These are phyloP conservation scores for Anguilla pacifica DNA, from an alignment of 2,797 vertebrate species.

Conservation along the genomic window DNA sequence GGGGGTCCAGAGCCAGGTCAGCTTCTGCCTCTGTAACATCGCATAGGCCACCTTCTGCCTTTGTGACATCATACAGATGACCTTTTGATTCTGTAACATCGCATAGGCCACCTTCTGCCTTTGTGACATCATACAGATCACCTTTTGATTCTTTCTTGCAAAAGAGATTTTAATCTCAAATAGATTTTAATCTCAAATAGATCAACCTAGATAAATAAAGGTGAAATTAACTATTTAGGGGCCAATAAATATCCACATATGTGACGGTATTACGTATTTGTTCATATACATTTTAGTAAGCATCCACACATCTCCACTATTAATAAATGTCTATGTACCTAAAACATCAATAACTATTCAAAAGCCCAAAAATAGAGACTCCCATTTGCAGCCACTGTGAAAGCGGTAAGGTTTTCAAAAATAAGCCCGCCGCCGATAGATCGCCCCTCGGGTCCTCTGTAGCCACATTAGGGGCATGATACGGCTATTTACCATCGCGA, in stretches of 20 bases:
- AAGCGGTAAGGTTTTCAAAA: neutral
- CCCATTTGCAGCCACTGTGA: neutral
- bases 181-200: too few relatives aligned
- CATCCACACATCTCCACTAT: neutral
- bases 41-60: neutral
- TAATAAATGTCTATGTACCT: neutral
- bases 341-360: neutral
- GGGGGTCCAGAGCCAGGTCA: neutral
- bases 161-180: too few relatives aligned
- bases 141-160: too few relatives aligned
- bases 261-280: too few relatives aligned
- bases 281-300: neutral
- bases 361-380: neutral
- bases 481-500: constrained; percentile 62
- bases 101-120: neutral
- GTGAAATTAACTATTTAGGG: too few relatives aligned
- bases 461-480: constrained; percentile 59
- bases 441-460: constrained; percentile 36
- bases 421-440: neutral
- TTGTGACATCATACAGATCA: neutral
- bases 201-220: too few relatives aligned
- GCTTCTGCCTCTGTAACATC: neutral
- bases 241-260: neutral
- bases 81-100: neutral
- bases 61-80: neutral